Evolutionary conservation across 2,888 invertebrate species (phyloP), one percentile per base, ranked within the genome.

Genomic region (Neoitamus cyanurus): DNA sequence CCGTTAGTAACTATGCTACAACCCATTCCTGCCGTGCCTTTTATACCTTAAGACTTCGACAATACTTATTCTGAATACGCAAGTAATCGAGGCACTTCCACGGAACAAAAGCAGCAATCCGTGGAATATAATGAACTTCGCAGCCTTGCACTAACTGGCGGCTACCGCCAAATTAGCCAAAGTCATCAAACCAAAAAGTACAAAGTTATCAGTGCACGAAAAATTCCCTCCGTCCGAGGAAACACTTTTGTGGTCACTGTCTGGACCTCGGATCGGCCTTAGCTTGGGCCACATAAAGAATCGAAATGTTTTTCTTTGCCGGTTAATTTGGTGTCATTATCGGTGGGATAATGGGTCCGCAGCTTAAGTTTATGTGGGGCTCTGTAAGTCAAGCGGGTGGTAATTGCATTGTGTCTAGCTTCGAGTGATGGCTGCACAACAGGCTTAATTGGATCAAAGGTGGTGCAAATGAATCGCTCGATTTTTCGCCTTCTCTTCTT

Each of bases 121-220:
- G 9, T 58, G 58, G 48, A 58, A 28, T 31, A 42, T 80, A 68
- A 48, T 58, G 34, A 68, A 34, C 36, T 36, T 68, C 34, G 20
- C 25, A 80, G 36, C 80, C 80, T 80, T 80, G 80, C 34, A 15
- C 36, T 13, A 25, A 58, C 68, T 31, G 11, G 20, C 20, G 31
- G 34, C 15, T 80, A 42, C 58, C 13, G 36, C 31, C 30, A 58
- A 80, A 80, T 80, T 68, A 68, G 34, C 34, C 30, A 68, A 58
- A 80, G 58, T 34, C 68, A 48, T 34, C 36, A 58, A 58, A 68
- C 68, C 80, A 20, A 68, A 68, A 48, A 25, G 25, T 31, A 68
- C 36, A 34, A 68, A 68, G 20, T 68, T 58, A 80, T 58, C 80
- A 80, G 80, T 80, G 68, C 80, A 15, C 48, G 80, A 31, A 80